Evolutionary conservation across 2,888 invertebrate genomes (phyloP), one percentile per base, ranked within the genome.

Genomic region (Abrostola triplasia): DNA sequence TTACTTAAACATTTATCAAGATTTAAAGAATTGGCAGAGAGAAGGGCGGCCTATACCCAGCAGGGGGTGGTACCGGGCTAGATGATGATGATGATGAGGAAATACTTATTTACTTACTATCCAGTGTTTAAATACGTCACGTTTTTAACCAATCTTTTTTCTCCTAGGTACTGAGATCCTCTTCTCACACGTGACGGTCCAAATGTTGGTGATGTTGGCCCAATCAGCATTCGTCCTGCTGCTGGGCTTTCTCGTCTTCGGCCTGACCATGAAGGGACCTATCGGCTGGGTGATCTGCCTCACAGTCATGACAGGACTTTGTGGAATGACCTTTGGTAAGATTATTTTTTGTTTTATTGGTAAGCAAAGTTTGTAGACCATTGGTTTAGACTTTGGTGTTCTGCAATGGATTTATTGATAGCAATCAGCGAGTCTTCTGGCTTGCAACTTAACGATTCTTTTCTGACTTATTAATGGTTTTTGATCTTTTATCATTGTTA

Each of bases 251-350:
- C 95, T 96, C 5, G 95, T 97, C 70, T 98, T 98, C 85, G 95
- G 96, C 37, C 93, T 99, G 57, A 97, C 98, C 0, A 96, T 97
- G 81, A 95, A 96, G 56, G 99, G 99, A 0, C 96, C 96, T 5
- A 88, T 98, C 5, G 93, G 96, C 36, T 96, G 97, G 95, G 97
- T 98, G 8, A 93, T 96, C n/a, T 75, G 96, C 0, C 92, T 99
- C 9, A 97, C 97, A 0, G 87, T 98, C 0, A 94, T 98, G 42
- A 98, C 97, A 60, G 99, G 99, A 11, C 90, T 98, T 24, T 98
- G 98, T 85, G 99, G 99, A 83, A 99, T 99, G 99, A 97, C 97
- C 64, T 98, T 98, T 81, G 98, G 98, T 97, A 93, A 93, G 95
- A 86, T 59, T 48, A 0, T n/a, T 24, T 12, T 9, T 10, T 11